Conservation (phyloP, 1,140 invertebrate genomes). For the Druon quercuslanigerum region DNA sequence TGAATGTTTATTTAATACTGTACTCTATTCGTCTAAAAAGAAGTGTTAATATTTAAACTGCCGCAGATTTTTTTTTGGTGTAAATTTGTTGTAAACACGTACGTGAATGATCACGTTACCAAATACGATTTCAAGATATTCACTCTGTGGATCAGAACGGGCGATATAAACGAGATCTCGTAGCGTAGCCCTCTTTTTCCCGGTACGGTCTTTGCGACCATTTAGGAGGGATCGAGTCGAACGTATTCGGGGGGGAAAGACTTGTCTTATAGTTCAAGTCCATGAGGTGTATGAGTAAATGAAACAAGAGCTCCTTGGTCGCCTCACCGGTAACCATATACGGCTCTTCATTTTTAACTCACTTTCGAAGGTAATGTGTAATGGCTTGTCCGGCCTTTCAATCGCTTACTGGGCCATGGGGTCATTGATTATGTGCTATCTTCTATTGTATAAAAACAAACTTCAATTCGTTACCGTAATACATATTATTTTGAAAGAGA, state of each 20-base stretch:
- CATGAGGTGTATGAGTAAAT: slow-evolving; percentile 38
- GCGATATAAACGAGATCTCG: neutral
- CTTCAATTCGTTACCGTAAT: neutral
- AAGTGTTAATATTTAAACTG: no score
- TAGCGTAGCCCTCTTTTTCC: neutral
- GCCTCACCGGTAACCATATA: slow-evolving; percentile 61
- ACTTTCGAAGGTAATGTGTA: slow-evolving; percentile 56
- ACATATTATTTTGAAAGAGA: neutral
- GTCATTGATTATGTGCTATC: slow-evolving; percentile 36
- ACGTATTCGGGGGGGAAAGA: slow-evolving; percentile 2
- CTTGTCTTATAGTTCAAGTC: neutral
- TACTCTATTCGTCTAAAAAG: no score
- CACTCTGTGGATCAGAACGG: neutral
- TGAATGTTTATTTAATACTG: no score
- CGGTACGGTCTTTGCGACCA: neutral
- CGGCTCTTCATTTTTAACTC: slow-evolving; percentile 64
- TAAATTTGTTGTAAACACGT: no score
- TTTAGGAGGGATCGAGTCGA: neutral
- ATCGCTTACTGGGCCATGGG: slow-evolving; percentile 49
- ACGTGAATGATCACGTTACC: no score
- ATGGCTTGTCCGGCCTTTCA: slow-evolving; percentile 33
- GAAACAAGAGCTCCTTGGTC: slow-evolving; percentile 46
- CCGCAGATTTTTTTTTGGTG: no score
- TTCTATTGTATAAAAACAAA: slow-evolving; percentile 23
- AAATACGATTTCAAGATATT: no score